phyloP scores from a whole-genome alignment of 2,797 vertebrate species.

The Arrhamphus sclerolepis region DNA sequence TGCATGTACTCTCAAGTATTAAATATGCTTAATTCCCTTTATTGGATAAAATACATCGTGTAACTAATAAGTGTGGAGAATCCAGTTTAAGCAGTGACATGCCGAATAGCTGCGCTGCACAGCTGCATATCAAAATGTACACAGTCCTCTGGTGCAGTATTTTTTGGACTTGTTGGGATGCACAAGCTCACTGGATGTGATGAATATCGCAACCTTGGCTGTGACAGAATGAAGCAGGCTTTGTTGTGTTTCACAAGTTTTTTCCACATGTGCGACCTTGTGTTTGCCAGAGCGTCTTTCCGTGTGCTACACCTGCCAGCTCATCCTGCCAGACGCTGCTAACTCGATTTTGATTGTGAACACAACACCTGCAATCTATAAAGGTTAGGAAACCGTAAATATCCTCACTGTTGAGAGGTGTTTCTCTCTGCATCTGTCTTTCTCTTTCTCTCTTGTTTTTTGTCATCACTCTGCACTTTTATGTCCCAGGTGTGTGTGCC shows the following conservation, averaged over 20 bases:
- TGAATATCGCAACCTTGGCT: conserved; percentile 44
- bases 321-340: conserved; percentile 40
- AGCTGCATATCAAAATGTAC: conserved; percentile 8
- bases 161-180: conserved; percentile 22
- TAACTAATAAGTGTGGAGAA: conserved; percentile 66
- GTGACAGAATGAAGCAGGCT: conserved; percentile 45
- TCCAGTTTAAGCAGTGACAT: conserved; percentile 58
- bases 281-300: conserved; percentile 45
- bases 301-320: conserved; percentile 55
- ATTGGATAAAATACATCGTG: conserved; percentile 53
- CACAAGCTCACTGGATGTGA: conserved; percentile 34
- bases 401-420: conserved; percentile 16
- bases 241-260: conserved; percentile 53
- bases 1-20: conserved; percentile 30
- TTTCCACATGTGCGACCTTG: conserved; percentile 40
- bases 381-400: conserved; percentile 48
- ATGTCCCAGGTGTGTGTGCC: conserved; percentile 19
- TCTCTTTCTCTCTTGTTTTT: conserved; percentile 15
- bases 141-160: conserved; percentile 17
- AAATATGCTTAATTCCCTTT: conserved; percentile 52
- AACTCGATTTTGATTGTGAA: conserved; percentile 53
- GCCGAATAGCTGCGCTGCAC: conserved; percentile 12
- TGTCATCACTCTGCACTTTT: conserved; percentile 14
- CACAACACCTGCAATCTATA: conserved; percentile 60
- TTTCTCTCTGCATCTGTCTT: conserved; percentile 17